A percentile compares a stretch with the other conserved stretches of the same genome.
These are phyloP conservation scores for Urechis unicinctus DNA, from an alignment of 2,888 invertebrate species.

Conservation along the genomic window DNA sequence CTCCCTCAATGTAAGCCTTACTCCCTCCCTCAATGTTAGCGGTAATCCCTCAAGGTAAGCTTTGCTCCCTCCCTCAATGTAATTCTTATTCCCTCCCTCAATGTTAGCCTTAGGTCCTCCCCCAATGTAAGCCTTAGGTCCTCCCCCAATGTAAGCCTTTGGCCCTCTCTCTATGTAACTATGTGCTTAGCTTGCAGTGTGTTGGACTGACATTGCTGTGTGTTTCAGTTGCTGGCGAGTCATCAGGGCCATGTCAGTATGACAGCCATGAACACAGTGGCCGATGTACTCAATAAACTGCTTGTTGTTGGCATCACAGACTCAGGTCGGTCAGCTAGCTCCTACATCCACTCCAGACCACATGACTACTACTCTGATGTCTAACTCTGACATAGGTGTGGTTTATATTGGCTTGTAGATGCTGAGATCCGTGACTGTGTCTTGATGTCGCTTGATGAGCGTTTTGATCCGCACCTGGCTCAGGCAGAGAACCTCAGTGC, in stretches of 20 bases:
- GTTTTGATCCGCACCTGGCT: conserved; percentile 89
- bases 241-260: conserved; percentile 52
- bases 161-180: no score
- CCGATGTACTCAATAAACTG: conserved; percentile 83
- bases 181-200: no score
- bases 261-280: conserved; percentile 80
- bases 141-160: no score
- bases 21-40: neutral
- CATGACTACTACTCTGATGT: no score
- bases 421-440: conserved; percentile 91
- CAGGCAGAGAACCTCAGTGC: conserved; percentile 92
- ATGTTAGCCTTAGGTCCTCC: no score
- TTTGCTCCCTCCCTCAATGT: neutral
- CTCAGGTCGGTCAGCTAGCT: conserved; percentile 64
- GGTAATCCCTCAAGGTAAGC: neutral
- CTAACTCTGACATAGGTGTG: no score
- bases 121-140: no score
- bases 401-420: conserved; percentile 54
- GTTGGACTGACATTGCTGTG: no score
- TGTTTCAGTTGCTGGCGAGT: conserved; percentile 30
- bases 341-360: conserved; percentile 78
- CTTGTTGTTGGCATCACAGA: conserved; percentile 92
- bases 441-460: conserved; percentile 78
- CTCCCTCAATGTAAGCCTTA: conserved; percentile 56
- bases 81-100: no score